A percentile compares a stretch with the other conserved stretches of the same genome.
Evolutionary conservation across 2,797 vertebrate genomes (phyloP).

Genomic region (Pipistrellus kuhlii): DNA sequence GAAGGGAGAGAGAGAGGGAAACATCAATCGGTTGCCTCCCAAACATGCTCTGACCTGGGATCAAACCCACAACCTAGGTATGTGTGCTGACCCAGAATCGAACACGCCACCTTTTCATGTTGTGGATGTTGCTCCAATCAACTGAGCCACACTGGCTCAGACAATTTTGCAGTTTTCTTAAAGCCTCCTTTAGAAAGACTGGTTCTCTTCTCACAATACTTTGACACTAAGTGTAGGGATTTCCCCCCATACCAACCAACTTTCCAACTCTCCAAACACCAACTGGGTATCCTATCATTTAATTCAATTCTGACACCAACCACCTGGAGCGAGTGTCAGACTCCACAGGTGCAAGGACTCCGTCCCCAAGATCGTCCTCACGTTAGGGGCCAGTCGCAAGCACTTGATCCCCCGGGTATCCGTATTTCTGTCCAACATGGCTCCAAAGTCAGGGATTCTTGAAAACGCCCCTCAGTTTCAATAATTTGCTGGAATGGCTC

Average conservation of each 20-base stretch:
- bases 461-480: neutral
- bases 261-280: neutral
- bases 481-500: neutral
- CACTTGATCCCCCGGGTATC: neutral
- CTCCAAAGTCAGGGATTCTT: neutral
- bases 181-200: neutral
- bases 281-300: neutral
- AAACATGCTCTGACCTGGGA: too few relatives aligned
- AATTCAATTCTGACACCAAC: neutral
- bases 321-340: neutral
- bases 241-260: neutral
- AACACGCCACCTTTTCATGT: too few relatives aligned
- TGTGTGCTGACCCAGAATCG: too few relatives aligned
- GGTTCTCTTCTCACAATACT: neutral
- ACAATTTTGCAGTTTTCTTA: neutral
- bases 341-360: neutral
- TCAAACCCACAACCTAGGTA: too few relatives aligned
- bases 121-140: too few relatives aligned
- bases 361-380: neutral
- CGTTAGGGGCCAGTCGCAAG: neutral
- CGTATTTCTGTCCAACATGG: neutral
- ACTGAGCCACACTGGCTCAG: too few relatives aligned
- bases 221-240: neutral
- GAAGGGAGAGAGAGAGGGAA: too few relatives aligned
- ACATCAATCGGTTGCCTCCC: too few relatives aligned